Base-by-base conservation (phyloP, 2,888 invertebrate genomes). In the Teleogryllus oceanicus region DNA sequence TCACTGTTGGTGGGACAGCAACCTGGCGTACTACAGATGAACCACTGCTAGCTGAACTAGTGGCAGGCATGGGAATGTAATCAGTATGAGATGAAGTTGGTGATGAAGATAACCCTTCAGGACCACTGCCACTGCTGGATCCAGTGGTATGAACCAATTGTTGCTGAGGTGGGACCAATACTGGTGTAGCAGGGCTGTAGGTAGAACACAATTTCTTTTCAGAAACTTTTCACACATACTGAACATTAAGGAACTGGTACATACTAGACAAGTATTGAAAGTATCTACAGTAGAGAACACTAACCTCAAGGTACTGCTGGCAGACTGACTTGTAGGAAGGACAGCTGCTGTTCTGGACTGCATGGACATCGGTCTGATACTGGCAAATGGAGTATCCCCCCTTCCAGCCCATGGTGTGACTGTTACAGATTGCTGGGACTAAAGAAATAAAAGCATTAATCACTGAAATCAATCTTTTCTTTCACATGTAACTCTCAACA, bases 311-410 rank as follows among this genome's bases (percentile, higher is more conserved):
- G 85, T 85, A 78, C 87, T 87, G 81, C 86, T 89, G 80, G 92
- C 92, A 79, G 93, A 81, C 37, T 82, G 80, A 75, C 82, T 93
- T 76, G 94, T 94, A 0, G 95, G 95, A 77, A 94, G 89, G 80
- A 96, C 94, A 78, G 94, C 94, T 37, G 93, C 93, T 83, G 93
- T 93, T 80, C 93, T 88, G 74, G 92, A 89, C 83, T 90, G 92
- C 79, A 92, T 91, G 2, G 94, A 93, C 91, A 97, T 96, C 0
- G 97, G 97, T 62, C 97, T 90, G 84, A 98, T 97, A 84, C 97
- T 96, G 24, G 97, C 98, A 82, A 97, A 89, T 0, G 94, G 96
- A 0, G 96, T 95, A 86, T 95, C 94, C 11, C 82, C 83, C 49
- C 83, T 82, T 10, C 93, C 91, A 3, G 93, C 62, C 86, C 94